phyloP scores from a whole-genome alignment of 2,797 vertebrate genomes.

The Phaenicophaeus curvirostris region DNA sequence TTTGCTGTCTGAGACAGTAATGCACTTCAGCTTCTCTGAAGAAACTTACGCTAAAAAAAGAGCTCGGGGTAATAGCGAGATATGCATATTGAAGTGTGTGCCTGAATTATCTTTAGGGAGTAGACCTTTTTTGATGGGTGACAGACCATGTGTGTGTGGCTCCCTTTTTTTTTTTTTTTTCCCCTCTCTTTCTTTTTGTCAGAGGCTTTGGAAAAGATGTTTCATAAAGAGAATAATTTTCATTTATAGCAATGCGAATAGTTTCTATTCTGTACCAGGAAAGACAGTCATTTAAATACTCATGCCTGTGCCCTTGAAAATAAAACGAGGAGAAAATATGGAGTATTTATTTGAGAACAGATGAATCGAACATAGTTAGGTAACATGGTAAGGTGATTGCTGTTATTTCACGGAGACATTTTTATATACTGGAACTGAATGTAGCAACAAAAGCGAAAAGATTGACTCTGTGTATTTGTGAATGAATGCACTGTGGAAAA shows the following conservation, averaged over 20 bases:
- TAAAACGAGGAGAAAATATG: slow-evolving; percentile 64
- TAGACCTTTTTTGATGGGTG: slow-evolving; percentile 25
- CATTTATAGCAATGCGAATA: slow-evolving; percentile 32
- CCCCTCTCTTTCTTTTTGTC: background rate
- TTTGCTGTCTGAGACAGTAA: slow-evolving; percentile 71
- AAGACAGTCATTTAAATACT: slow-evolving; percentile 73
- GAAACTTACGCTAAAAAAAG: slow-evolving; percentile 48
- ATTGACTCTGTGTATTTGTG: background rate
- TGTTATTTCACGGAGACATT: slow-evolving; percentile 4
- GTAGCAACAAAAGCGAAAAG: background rate
- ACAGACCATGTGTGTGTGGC: rapidly evolving
- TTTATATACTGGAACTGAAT: background rate
- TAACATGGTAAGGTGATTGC: slow-evolving; percentile 19
- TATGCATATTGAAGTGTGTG: slow-evolving; percentile 29
- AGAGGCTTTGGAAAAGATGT: slow-evolving; percentile 56
- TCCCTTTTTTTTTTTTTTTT: background rate
- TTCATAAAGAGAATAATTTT: slow-evolving; percentile 61
- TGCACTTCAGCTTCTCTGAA: slow-evolving; percentile 51
- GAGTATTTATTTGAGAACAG: slow-evolving; percentile 36
- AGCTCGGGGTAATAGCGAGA: slow-evolving; percentile 33
- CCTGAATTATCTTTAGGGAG: slow-evolving; percentile 38
- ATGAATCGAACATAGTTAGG: slow-evolving; percentile 39
- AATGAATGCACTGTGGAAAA: background rate
- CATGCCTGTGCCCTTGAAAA: slow-evolving; percentile 63
- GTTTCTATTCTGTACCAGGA: slow-evolving; percentile 47